Conservation (phyloP, 1,140 invertebrate genomes). For the Diuraphis noxia region DNA sequence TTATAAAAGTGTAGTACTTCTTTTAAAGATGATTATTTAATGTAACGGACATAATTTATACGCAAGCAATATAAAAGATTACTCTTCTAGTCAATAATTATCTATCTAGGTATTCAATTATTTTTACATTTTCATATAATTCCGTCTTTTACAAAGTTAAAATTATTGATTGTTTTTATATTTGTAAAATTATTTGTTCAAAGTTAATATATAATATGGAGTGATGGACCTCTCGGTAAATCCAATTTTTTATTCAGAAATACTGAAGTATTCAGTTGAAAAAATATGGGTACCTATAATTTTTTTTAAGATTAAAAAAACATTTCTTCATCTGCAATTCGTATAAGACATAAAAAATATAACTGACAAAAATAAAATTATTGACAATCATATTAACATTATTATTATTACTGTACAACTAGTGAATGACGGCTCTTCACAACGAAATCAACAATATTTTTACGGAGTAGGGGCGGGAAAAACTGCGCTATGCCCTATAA, state of each 20-base stretch:
- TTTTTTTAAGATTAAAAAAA: not conserved
- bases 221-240: not conserved
- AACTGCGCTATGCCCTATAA: not conserved
- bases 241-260: not conserved
- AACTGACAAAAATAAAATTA: not conserved
- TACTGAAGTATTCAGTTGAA: not conserved
- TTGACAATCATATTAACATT: not conserved
- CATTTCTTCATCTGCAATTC: fast-evolving
- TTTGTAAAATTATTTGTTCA: not conserved
- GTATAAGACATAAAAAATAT: not conserved
- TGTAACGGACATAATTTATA: not conserved
- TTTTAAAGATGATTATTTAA: not conserved
- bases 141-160: not conserved
- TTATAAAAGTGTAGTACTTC: not conserved
- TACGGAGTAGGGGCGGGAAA: not conserved
- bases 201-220: not conserved
- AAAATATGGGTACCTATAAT: not conserved
- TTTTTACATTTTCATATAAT: not conserved
- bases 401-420: not conserved
- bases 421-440: not conserved
- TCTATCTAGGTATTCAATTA: not conserved
- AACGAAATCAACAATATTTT: not conserved
- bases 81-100: not conserved
- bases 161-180: not conserved
- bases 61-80: too few relatives aligned